phyloP scores from a whole-genome alignment of 2,888 invertebrate species.

The Rotaria magnacalcarata region DNA sequence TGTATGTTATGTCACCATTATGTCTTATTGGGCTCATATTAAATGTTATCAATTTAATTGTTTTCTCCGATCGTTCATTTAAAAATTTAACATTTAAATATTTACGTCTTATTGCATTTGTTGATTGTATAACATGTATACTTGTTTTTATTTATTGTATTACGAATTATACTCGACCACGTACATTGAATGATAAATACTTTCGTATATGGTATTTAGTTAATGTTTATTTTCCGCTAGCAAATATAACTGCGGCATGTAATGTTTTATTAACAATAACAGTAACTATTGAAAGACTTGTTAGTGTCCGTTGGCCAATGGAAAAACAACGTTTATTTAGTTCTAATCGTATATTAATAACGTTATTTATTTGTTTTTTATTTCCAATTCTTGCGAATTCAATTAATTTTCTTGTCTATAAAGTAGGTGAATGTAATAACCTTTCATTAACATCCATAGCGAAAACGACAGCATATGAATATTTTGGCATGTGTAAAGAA shows the following conservation, averaged over 20 bases:
- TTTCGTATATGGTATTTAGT: slow-evolving; percentile 41
- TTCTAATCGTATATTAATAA: slow-evolving; percentile 38
- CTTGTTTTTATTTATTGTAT: slow-evolving; percentile 44
- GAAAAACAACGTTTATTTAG: slow-evolving; percentile 42
- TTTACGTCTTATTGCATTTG: slow-evolving; percentile 42
- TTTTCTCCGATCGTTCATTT: slow-evolving; percentile 43
- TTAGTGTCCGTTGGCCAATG: slow-evolving; percentile 46
- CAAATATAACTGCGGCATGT: slow-evolving; percentile 42
- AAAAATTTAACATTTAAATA: slow-evolving; percentile 46
- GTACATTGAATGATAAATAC: slow-evolving; percentile 40
- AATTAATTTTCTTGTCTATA: slow-evolving; percentile 44
- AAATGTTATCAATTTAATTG: slow-evolving; percentile 40
- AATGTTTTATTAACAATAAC: slow-evolving; percentile 42
- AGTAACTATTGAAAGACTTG: slow-evolving; percentile 44
- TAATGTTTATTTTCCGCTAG: slow-evolving; percentile 43
- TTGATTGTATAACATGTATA: slow-evolving; percentile 43
- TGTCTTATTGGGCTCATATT: slow-evolving; percentile 41
- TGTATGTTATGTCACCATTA: slow-evolving; percentile 45
- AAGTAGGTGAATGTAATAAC: slow-evolving; percentile 41
- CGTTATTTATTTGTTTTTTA: slow-evolving; percentile 39
- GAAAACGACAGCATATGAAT: slow-evolving; percentile 28
- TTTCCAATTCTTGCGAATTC: slow-evolving; percentile 41
- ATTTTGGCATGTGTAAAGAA: slow-evolving; percentile 40
- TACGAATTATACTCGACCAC: slow-evolving; percentile 43
- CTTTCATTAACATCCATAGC: slow-evolving; percentile 2